Evolutionary conservation across 2,797 vertebrate genomes (phyloP), one percentile per base, ranked within the genome.

Genomic region (Ptychobarbus kaznakovi): DNA sequence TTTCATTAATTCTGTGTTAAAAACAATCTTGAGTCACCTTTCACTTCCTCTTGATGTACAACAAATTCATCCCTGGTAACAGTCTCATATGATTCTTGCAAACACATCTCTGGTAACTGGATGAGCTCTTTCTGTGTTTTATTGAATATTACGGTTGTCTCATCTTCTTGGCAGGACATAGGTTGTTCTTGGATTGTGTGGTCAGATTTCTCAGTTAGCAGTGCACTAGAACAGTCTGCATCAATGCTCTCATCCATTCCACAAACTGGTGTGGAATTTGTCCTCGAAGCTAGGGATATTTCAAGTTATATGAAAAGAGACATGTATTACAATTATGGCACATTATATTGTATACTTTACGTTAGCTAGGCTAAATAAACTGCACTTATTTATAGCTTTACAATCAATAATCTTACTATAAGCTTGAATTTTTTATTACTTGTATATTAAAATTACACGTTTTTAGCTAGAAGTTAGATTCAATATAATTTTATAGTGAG

Each of bases 1-100:
- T 87, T 85, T 80, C 72, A 83, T 81, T 66, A 79, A 83, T 58
- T 42, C 18, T 85, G 69, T 80, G 76, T 82, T 89, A 90, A 53
- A 89, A 80, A 88, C 38, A 81, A 84, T 70, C 84, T 86, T 76
- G 61, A 88, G 61, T 98, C 94, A 99, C 98, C 97, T 93, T 95
- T 92, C 79, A 97, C 95, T 85, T 95, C 93, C 89, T 95, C 93
- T 89, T 92, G 93, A 94, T 94, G 95, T 85, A 91, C 90, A 87
- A 92, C 38, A 56, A 89, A 91, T 82, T 95, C 93, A 87, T 94
- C 92, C 86, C 86, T 90, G 83, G 94, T 94, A 88, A 92, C 91
- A 90, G 94, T 94, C 92, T 84, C 92, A 92, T 93, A 94, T 88
- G 88, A 86, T 84, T 93, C 94, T 90, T 92, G 87, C 11, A 96